These are phyloP conservation scores for Punctoribates punctum DNA, from an alignment of 2,888 invertebrate species.

Conservation along the genomic window DNA sequence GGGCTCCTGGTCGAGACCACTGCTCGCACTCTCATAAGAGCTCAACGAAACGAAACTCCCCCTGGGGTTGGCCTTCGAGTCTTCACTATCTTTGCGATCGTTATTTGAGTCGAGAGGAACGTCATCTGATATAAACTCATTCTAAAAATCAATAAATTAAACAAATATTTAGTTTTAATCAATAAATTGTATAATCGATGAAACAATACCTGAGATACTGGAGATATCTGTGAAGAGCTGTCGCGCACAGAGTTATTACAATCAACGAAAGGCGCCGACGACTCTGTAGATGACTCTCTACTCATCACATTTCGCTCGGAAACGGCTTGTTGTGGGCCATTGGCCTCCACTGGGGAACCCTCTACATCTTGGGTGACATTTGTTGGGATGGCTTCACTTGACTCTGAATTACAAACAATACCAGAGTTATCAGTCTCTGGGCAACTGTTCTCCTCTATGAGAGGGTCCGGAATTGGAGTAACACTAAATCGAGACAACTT, in stretches of 20 bases:
- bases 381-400: too few relatives aligned
- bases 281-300: conserved; percentile 14
- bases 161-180: background rate
- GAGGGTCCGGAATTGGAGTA: conserved; percentile 6
- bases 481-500: conserved; percentile 38
- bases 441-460: too few relatives aligned
- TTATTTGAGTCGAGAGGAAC: background rate
- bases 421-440: background rate
- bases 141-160: background rate
- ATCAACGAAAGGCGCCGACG: background rate
- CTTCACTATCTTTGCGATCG: background rate
- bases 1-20: conserved; percentile 6
- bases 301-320: background rate
- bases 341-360: too few relatives aligned
- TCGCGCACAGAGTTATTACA: conserved; percentile 15
- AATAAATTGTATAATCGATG: background rate
- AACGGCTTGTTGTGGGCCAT: too few relatives aligned
- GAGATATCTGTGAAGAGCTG: conserved; percentile 37
- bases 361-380: too few relatives aligned
- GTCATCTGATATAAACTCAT: background rate
- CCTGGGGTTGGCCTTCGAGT: background rate
- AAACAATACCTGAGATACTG: background rate
- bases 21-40: conserved; percentile 41
- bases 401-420: background rate
- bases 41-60: conserved; percentile 7